Conservation (phyloP, 2,888 invertebrate genomes). For the Euspilapteryx auroguttella region DNA sequence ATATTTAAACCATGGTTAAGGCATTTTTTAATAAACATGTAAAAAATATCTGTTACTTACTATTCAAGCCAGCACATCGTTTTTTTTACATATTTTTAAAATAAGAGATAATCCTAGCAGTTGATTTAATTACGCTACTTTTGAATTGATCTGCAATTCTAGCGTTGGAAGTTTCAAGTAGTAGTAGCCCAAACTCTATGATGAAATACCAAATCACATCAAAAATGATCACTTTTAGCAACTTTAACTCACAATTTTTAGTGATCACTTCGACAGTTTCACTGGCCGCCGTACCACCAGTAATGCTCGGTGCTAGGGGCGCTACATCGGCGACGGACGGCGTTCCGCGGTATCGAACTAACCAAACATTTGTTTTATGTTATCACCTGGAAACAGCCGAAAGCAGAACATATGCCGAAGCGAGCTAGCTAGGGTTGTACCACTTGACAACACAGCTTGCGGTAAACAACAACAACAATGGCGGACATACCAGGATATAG, state of each 20-base stretch:
- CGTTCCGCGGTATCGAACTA: conserved; percentile 55
- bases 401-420: conserved; percentile 48
- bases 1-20: too few species aligned
- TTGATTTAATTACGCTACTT: too few species aligned
- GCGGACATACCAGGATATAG: neutral
- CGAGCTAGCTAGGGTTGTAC: conserved; percentile 12
- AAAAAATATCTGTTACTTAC: too few species aligned
- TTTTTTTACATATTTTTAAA: too few species aligned
- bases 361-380: conserved; percentile 57
- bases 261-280: conserved; percentile 23
- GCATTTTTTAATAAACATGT: too few species aligned
- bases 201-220: too few species aligned
- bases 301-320: conserved; percentile 6
- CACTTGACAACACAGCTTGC: conserved; percentile 1
- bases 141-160: too few species aligned
- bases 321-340: conserved; percentile 20
- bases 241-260: conserved; percentile 47
- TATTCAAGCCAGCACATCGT: too few species aligned
- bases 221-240: too few species aligned
- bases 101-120: too few species aligned
- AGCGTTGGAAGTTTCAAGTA: too few species aligned
- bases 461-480: neutral
- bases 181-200: too few species aligned
- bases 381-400: conserved; percentile 54
- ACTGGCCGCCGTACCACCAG: conserved; percentile 20